Percentiles rank a stretch among this genome's conserved stretches.
These are phyloP conservation scores for Percopsis transmontana DNA, from an alignment of 2,113 vertebrate genomes.

Conservation along the genomic window DNA sequence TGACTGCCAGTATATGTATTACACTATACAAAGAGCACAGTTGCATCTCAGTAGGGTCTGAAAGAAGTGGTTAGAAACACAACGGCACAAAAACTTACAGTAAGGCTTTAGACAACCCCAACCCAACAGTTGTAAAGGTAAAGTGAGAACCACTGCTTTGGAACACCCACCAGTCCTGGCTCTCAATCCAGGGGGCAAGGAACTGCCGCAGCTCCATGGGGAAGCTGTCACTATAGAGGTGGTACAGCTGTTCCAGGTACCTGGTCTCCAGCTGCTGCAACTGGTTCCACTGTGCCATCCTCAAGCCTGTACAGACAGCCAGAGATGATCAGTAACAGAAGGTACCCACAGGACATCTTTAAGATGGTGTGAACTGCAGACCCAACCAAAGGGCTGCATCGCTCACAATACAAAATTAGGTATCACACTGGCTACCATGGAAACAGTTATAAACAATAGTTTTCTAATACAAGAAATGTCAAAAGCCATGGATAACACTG, in stretches of 20 bases:
- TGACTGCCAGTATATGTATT: neutral
- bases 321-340: no score
- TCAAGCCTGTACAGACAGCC: constrained; percentile 40
- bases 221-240: constrained; percentile 98
- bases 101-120: neutral
- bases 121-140: no score
- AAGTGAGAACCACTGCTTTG: neutral
- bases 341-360: neutral
- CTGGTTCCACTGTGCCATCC: constrained; percentile 99
- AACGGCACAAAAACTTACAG: neutral
- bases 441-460: constrained; percentile 26
- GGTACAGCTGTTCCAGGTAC: constrained; percentile 97
- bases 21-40: neutral
- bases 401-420: neutral
- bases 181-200: constrained; percentile 97
- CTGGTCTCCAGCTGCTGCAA: constrained; percentile 96
- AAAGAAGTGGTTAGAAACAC: neutral
- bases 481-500: constrained; percentile 11
- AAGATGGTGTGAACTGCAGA: neutral
- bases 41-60: neutral
- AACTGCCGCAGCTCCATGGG: constrained; percentile 98
- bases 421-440: constrained; percentile 2
- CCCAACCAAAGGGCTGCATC: neutral
- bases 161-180: constrained; percentile 91
- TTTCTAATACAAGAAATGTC: constrained; percentile 3